Base-by-base conservation (phyloP, 2,888 invertebrate species). In the Peribatodes rhomboidaria region DNA sequence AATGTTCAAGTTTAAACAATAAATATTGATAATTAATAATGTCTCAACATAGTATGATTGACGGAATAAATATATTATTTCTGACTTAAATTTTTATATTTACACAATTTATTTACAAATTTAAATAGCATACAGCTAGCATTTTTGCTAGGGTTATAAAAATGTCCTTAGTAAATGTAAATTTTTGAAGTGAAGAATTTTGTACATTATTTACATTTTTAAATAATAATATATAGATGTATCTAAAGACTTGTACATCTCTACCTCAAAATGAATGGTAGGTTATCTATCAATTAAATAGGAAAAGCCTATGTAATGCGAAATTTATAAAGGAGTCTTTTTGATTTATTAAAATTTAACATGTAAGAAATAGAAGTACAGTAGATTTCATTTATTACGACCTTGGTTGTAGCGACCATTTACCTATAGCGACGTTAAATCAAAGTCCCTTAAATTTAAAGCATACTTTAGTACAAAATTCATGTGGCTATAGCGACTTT, bases 1-100 rank as follows among this genome's bases (percentile, higher is more conserved):
- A 90, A 87, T 89, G 77, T 86, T 85, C 77, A 77, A 76, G 86
- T 89, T 88, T 82, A 90, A 92, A 90, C 87, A 87, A 91, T 91
- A 89, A 86, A 89, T 88, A 88, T 85, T 83, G 81, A 78, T 82
- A 86, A 86, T 69, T 86, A 81, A 57, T 71, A 71, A 55, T 65
- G 63, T 87, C 73, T 85, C 84, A 89, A 85, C 87, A 84, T 80
- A 85, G 82, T 82, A 81, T 76, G 88, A 87, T 75, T 91, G 89
- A 88, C 83, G 84, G 89, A 91, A 89, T 92, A 91, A 70, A 89
- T 88, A 89, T 88, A 69, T 67, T 66, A 86, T 84, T 78, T 85
- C 86, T 87, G 80, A 86, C 81, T 81, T 84, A 81, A 65, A 73
- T 65, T 77, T 80, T 72, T 64, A 77, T 90, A 90, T 90, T 84